Percentiles rank a stretch among this genome's conserved stretches.
These are phyloP conservation scores for Rhizoglyphus robini DNA, from an alignment of 1,140 invertebrate genomes.

Conservation along the genomic window DNA sequence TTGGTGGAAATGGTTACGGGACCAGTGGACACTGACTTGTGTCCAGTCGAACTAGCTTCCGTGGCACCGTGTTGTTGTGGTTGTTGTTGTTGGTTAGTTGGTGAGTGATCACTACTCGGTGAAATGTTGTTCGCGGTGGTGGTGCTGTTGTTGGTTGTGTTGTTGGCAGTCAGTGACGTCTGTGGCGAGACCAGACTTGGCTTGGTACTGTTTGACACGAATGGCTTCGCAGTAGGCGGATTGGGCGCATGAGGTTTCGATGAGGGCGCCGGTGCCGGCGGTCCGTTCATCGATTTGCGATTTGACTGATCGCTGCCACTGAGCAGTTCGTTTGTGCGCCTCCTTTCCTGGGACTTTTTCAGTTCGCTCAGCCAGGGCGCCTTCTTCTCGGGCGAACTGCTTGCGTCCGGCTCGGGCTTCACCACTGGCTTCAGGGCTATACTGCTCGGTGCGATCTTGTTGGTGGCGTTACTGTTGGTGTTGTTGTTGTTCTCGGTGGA, in stretches of 20 bases:
- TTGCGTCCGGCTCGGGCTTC: not conserved
- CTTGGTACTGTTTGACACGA: not conserved
- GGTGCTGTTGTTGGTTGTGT: not conserved
- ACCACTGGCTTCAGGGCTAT: too few relatives aligned
- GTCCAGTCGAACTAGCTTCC: too few relatives aligned
- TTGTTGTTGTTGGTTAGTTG: not conserved
- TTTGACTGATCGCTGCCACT: not conserved
- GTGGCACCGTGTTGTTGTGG: not conserved
- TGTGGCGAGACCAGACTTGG: too few relatives aligned
- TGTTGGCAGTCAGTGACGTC: not conserved
- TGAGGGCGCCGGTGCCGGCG: not conserved
- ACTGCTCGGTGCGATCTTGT: constrained; percentile 7
- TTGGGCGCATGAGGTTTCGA: not conserved
- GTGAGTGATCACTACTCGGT: not conserved
- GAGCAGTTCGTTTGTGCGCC: not conserved
- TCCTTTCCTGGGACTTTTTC: constrained; percentile 10
- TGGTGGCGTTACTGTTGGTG: not conserved
- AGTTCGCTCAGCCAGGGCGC: constrained; percentile 19
- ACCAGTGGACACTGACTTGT: too few relatives aligned
- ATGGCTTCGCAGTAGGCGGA: not conserved
- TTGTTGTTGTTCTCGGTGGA: not conserved
- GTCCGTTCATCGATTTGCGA: not conserved
- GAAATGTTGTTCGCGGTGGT: not conserved
- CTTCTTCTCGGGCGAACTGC: not conserved
- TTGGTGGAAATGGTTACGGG: too few relatives aligned